phyloP scores from a whole-genome alignment of 2,797 vertebrate genomes.

The Smutsia gigantea region DNA sequence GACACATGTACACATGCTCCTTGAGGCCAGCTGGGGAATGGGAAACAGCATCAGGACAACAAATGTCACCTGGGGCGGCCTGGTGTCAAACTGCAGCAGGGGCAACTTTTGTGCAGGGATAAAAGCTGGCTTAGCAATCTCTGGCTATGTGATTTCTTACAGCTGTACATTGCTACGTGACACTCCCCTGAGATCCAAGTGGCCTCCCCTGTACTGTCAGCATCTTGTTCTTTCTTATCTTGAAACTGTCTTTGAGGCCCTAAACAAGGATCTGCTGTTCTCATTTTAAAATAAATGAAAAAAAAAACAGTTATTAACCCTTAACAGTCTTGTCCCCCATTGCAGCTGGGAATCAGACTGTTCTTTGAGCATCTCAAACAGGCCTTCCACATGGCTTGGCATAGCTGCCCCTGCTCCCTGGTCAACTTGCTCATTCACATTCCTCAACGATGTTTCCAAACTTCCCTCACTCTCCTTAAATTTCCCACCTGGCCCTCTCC shows the following conservation, averaged over 20 bases:
- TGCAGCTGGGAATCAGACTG: not conserved
- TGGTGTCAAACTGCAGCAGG: slow-evolving; percentile 29
- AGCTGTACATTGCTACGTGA: slow-evolving; percentile 67
- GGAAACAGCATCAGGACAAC: slow-evolving; percentile 47
- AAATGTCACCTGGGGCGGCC: slow-evolving; percentile 46
- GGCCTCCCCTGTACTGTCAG: slow-evolving; percentile 68
- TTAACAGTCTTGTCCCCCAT: not conserved
- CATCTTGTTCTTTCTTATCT: slow-evolving; percentile 74
- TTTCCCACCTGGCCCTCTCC: not conserved
- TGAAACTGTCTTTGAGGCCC: slow-evolving; percentile 64
- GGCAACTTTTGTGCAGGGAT: slow-evolving; percentile 14
- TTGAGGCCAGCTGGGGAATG: slow-evolving; percentile 47
- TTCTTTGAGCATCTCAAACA: not conserved
- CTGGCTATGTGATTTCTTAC: slow-evolving; percentile 60
- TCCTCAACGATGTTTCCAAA: not conserved
- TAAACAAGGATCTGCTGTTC: slow-evolving; percentile 74
- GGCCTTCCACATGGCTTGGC: not conserved
- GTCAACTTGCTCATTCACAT: not conserved
- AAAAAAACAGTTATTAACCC: slow-evolving; percentile 53
- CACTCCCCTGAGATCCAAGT: slow-evolving; percentile 61
- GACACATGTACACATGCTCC: slow-evolving; percentile 31
- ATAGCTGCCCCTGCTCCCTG: not conserved
- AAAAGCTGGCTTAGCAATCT: not conserved
- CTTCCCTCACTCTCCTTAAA: not conserved
- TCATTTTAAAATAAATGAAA: slow-evolving; percentile 11